Evolutionary conservation across 2,888 invertebrate genomes (phyloP).

Genomic region (Podabrus alpinus): DNA sequence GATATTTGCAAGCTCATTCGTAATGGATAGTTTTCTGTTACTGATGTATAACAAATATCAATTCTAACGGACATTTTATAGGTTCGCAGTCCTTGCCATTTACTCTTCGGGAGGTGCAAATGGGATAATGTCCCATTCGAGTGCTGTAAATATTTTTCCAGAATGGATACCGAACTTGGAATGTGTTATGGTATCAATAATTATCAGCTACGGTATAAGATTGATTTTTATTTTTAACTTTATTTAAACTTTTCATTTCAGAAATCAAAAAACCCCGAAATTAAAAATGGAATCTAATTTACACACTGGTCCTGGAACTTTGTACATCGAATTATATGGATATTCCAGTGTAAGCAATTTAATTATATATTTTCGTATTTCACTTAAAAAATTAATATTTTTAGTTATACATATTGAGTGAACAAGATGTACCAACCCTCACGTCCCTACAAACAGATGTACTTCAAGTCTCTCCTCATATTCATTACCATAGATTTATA

Average conservation of each 20-base stretch:
- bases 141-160: conserved; percentile 68
- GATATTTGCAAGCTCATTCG: too few relatives aligned
- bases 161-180: conserved; percentile 70
- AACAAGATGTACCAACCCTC: conserved; percentile 71
- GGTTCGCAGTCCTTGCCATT: conserved; percentile 63
- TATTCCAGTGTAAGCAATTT: conserved; percentile 58
- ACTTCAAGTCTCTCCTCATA: conserved; percentile 62
- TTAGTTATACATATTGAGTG: conserved; percentile 66
- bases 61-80: conserved; percentile 40
- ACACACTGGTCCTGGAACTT: conserved; percentile 64
- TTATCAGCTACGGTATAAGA: conserved; percentile 54
- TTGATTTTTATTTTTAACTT: neutral
- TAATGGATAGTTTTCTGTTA: too few relatives aligned
- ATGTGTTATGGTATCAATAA: conserved; percentile 70
- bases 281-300: conserved; percentile 67
- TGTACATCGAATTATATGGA: conserved; percentile 60
- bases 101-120: conserved; percentile 62
- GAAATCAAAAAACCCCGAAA: conserved; percentile 54
- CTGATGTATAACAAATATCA: too few relatives aligned
- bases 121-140: conserved; percentile 66
- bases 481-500: conserved; percentile 55
- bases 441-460: conserved; percentile 68
- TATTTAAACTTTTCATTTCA: conserved; percentile 34
- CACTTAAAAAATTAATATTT: conserved; percentile 28
- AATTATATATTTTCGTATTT: too few relatives aligned